Conservation (phyloP, 2,888 invertebrate species). For the Drepana falcataria region DNA sequence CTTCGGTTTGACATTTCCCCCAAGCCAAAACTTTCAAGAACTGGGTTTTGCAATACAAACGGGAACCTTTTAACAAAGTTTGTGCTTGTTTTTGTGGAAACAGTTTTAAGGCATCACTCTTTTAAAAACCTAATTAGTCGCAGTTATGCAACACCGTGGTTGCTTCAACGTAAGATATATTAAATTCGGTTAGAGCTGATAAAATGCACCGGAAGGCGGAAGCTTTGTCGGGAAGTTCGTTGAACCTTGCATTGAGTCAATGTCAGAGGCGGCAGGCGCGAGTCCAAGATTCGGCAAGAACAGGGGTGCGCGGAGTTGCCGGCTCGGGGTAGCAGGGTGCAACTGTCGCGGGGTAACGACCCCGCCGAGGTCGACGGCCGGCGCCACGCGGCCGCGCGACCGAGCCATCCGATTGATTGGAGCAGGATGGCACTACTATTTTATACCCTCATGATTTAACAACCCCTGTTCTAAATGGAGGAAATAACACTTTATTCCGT, state of each 20-base stretch:
- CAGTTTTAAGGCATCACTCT: too few relatives aligned
- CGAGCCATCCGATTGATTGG: conserved; percentile 71
- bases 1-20: not conserved
- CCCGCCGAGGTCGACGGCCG: conserved; percentile 70
- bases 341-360: conserved; percentile 72
- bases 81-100: too few relatives aligned
- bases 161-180: not conserved
- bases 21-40: not conserved
- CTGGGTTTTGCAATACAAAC: not conserved
- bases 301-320: conserved; percentile 58
- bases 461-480: conserved; percentile 49
- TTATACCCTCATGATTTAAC: conserved; percentile 62
- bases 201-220: conserved; percentile 56
- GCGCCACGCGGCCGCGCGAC: conserved; percentile 72
- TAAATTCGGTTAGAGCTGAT: conserved; percentile 36
- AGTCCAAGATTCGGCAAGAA: conserved; percentile 70
- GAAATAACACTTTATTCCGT: conserved; percentile 56
- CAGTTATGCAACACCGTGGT: too few relatives aligned
- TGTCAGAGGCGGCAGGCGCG: conserved; percentile 59
- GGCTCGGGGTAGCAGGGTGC: conserved; percentile 74
- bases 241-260: conserved; percentile 67
- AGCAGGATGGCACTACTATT: conserved; percentile 60
- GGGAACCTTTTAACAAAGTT: not conserved
- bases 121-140: too few relatives aligned
- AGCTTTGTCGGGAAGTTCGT: conserved; percentile 50